Evolutionary conservation across 2,888 invertebrate species (phyloP).

Genomic region (Morpho achilles): DNA sequence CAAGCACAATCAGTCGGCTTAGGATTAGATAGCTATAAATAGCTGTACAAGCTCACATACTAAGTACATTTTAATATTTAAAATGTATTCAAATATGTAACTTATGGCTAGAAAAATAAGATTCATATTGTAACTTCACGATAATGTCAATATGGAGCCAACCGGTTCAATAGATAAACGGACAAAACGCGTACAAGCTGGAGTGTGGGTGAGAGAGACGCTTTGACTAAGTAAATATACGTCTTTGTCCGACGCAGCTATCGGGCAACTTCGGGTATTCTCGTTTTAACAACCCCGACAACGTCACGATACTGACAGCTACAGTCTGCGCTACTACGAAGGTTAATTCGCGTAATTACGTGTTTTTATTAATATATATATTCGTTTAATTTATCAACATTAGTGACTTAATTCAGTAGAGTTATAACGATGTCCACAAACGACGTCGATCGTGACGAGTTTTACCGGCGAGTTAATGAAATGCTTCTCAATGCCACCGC

Average conservation of each 20-base stretch:
- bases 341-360: conserved; percentile 25
- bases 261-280: conserved; percentile 20
- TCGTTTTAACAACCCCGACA: conserved; percentile 19
- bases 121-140: not conserved
- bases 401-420: not conserved
- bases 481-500: conserved; percentile 34
- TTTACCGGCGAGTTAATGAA: conserved; percentile 39
- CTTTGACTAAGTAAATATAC: conserved; percentile 13
- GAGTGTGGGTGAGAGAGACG: conserved; percentile 15
- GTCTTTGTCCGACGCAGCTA: conserved; percentile 11
- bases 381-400: not conserved
- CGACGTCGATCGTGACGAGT: conserved; percentile 37
- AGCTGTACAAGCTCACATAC: no score
- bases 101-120: not conserved
- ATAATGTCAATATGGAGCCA: not conserved
- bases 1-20: no score
- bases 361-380: conserved; percentile 3
- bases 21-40: no score
- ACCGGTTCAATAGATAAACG: conserved; percentile 23
- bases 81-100: not conserved
- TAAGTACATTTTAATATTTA: no score
- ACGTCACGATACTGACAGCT: conserved; percentile 5
- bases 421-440: conserved; percentile 8
- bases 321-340: conserved; percentile 10
- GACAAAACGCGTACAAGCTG: conserved; percentile 20